Base-by-base conservation (phyloP, 2,888 invertebrate genomes). In the Dichetophora obliterata region DNA sequence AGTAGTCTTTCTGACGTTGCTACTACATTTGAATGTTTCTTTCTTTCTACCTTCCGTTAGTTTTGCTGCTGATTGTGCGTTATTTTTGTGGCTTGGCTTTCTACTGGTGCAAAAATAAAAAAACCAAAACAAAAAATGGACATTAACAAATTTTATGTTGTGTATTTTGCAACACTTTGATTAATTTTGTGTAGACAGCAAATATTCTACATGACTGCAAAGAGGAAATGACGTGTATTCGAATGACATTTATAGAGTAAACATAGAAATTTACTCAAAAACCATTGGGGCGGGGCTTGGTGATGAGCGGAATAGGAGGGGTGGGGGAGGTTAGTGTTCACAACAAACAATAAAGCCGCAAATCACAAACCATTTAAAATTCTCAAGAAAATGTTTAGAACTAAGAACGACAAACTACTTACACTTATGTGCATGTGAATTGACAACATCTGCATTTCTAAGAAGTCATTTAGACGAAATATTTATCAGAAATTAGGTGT, bases 111-210 rank as follows among this genome's bases (percentile, higher is more conserved):
- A 68, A 43, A 43, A 43, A 43, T 11, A 14, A 43, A 43, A 37
- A 37, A 37, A 31, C 4, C 5, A 31, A 37, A 37, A 37, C 5
- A 37, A 14, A 43, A 43, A 1, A 43, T 37, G 48, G 48, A 68
- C 68, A 50, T 48, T 43, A 68, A 50, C 68, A 68, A 48, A 65
- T 68, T 68, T 68, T 48, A 68, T 68, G 68, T 27, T 68, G 68
- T 14, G 54, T 19, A 76, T 75, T 71, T 80, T 63, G 59, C 76
- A 77, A 79, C 80, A 75, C 80, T 83, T 83, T 87, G 86, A 86
- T 85, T 87, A 85, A 87, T 86, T 82, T 83, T 78, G 78, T 75
- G 84, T 85, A 86, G 86, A 87, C 86, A 85, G 86, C 86, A 86
- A 85, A 86, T 84, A 79, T 78, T 80, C 79, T 80, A 80, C 80